A percentile compares a stretch with the other conserved stretches of the same genome.
Evolutionary conservation across 1,140 invertebrate species (phyloP).

Genomic region (Drosophila erecta): DNA sequence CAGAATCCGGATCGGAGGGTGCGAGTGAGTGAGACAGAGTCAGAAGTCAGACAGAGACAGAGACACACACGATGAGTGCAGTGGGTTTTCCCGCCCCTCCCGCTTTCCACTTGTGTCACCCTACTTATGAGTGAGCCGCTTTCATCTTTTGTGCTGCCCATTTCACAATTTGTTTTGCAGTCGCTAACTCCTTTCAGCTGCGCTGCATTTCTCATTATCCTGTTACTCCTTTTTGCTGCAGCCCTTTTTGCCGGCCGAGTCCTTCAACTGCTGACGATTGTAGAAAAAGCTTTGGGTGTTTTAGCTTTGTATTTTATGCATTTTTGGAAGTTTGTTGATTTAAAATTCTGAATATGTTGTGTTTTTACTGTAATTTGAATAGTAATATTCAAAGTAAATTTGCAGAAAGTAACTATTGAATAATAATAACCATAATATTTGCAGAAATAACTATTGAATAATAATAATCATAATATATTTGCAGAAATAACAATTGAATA

Average conservation of each 20-base stretch:
- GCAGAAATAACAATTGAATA: too few relatives aligned
- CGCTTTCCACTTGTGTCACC: slow-evolving; percentile 13
- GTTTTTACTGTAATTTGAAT: too few relatives aligned
- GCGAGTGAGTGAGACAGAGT: slow-evolving; percentile 16
- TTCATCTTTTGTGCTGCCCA: slow-evolving; percentile 75
- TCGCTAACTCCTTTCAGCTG: slow-evolving; percentile 23
- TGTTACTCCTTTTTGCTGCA: not conserved
- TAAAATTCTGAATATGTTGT: not conserved
- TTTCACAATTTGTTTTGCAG: slow-evolving; percentile 59
- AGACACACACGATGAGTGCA: slow-evolving; percentile 43
- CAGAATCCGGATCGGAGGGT: slow-evolving; percentile 46
- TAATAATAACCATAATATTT: too few relatives aligned
- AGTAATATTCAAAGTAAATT: too few relatives aligned
- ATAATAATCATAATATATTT: too few relatives aligned
- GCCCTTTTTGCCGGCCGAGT: not conserved
- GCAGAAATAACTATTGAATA: too few relatives aligned
- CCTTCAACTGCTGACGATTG: not conserved
- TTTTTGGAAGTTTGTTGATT: too few relatives aligned
- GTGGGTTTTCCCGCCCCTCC: slow-evolving; percentile 12
- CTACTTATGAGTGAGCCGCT: slow-evolving; percentile 72
- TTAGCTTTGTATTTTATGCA: too few relatives aligned
- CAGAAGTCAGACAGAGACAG: slow-evolving; percentile 40
- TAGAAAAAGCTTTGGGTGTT: too few relatives aligned
- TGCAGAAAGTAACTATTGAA: too few relatives aligned
- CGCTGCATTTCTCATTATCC: slow-evolving; percentile 27